phyloP scores from a whole-genome alignment of 2,113 vertebrate species.

The Cyprinodon variegatus region DNA sequence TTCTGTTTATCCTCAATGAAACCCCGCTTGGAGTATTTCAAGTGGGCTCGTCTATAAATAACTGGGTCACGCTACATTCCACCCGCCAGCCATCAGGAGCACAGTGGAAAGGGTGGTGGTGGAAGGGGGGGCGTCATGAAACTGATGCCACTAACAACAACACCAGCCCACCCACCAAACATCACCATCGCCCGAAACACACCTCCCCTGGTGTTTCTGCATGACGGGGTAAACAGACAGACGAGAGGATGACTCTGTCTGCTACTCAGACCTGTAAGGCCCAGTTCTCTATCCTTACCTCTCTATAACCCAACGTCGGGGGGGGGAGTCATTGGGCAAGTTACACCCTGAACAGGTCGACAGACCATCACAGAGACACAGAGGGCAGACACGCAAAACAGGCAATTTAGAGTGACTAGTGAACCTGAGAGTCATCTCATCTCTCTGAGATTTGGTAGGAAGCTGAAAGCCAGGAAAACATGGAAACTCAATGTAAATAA shows the following conservation, averaged over 20 bases:
- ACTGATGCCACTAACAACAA: slow-evolving; percentile 19
- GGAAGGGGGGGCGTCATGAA: background rate
- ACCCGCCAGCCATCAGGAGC: slow-evolving; percentile 64
- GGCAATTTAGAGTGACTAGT: too few species aligned
- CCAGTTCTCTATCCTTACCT: background rate
- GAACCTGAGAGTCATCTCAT: too few species aligned
- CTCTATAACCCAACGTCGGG: background rate
- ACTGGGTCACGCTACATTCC: slow-evolving; percentile 86
- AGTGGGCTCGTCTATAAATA: slow-evolving; percentile 90
- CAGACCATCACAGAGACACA: background rate
- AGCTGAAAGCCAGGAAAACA: too few species aligned
- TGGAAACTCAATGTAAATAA: too few species aligned
- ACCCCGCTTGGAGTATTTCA: slow-evolving; percentile 80
- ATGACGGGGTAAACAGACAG: slow-evolving; percentile 9
- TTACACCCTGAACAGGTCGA: background rate
- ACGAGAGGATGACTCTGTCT: background rate
- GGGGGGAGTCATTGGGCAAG: background rate
- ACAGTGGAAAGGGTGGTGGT: slow-evolving; percentile 23
- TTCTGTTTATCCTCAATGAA: slow-evolving; percentile 86
- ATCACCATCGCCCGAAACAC: slow-evolving; percentile 6
- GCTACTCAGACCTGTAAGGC: background rate
- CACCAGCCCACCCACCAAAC: background rate
- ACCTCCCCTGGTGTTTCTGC: slow-evolving; percentile 7
- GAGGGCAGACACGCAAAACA: background rate
- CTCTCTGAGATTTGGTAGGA: too few species aligned